Percentiles rank a stretch among this genome's conserved stretches.
Conservation (phyloP, 2,113 vertebrate genomes). For the Elgaria multicarinata region DNA sequence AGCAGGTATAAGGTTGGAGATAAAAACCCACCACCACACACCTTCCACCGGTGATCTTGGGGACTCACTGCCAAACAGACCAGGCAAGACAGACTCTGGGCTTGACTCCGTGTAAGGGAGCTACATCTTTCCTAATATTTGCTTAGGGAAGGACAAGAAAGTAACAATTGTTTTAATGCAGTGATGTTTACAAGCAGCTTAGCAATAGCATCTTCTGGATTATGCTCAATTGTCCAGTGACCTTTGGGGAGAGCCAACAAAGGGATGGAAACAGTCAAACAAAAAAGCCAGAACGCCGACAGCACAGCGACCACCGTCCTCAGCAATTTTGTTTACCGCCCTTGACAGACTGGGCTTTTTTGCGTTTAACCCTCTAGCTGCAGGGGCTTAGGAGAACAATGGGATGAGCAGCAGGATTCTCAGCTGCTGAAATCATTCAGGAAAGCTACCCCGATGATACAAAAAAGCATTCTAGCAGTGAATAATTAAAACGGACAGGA, state of each 20-base stretch:
- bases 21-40: not conserved
- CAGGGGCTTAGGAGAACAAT: conserved; percentile 54
- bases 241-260: not conserved
- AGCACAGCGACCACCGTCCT: not conserved
- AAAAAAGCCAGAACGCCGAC: not conserved
- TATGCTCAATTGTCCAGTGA: accelerated
- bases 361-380: not conserved
- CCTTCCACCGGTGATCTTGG: not conserved
- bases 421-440: conserved; percentile 64
- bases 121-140: not conserved
- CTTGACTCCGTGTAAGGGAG: not conserved
- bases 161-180: not conserved
- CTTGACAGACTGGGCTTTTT: conserved; percentile 18
- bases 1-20: not conserved
- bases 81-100: not conserved
- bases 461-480: conserved; percentile 50
- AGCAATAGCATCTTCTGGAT: not conserved
- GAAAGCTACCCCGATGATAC: conserved; percentile 51
- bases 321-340: conserved; percentile 25
- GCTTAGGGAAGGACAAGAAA: not conserved
- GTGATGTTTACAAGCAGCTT: not conserved
- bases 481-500: not conserved
- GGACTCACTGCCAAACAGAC: no score
- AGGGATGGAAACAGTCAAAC: not conserved
- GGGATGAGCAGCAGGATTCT: conserved; percentile 56